A percentile compares a stretch with the other conserved stretches of the same genome.
Evolutionary conservation across 1,140 invertebrate species (phyloP).

Genomic region (Drosophila yakuba): DNA sequence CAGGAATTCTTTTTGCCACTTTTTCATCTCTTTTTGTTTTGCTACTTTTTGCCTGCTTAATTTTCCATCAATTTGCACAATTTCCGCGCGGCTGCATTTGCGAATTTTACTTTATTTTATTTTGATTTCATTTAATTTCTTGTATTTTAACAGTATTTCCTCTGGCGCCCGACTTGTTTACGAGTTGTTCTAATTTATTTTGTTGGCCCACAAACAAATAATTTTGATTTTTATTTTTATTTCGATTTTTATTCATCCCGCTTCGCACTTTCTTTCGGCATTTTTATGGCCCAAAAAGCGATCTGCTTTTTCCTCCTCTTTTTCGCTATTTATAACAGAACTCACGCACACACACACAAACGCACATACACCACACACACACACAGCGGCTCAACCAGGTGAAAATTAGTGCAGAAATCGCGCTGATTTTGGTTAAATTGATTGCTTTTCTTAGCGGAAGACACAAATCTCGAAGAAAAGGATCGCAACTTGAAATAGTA

Average conservation of each 20-base stretch:
- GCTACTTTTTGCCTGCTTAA: constrained; percentile 19
- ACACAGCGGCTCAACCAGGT: constrained; percentile 53
- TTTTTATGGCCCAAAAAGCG: constrained; percentile 64
- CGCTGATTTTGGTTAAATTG: constrained; percentile 10
- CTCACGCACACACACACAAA: constrained; percentile 48
- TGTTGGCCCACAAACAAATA: constrained; percentile 69
- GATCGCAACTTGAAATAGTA: not conserved
- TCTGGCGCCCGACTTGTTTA: constrained; percentile 48
- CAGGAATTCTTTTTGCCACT: constrained; percentile 71
- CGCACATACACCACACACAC: constrained; percentile 14
- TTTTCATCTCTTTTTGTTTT: constrained; percentile 13
- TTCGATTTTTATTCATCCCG: constrained; percentile 44
- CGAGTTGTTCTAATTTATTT: constrained; percentile 73
- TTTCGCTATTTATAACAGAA: constrained; percentile 75
- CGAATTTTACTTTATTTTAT: constrained; percentile 7
- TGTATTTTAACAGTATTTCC: constrained; percentile 27
- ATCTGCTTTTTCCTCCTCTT: constrained; percentile 56
- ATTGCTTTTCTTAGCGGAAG: constrained; percentile 1
- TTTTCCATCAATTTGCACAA: constrained; percentile 57
- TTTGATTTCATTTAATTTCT: not conserved
- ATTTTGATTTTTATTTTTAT: not conserved
- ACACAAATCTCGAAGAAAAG: not conserved
- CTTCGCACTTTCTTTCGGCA: constrained; percentile 75
- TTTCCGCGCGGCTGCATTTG: constrained; percentile 48
- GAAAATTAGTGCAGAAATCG: constrained; percentile 73